Base-by-base conservation (phyloP, 2,797 vertebrate species). In the Phaenicophaeus curvirostris region DNA sequence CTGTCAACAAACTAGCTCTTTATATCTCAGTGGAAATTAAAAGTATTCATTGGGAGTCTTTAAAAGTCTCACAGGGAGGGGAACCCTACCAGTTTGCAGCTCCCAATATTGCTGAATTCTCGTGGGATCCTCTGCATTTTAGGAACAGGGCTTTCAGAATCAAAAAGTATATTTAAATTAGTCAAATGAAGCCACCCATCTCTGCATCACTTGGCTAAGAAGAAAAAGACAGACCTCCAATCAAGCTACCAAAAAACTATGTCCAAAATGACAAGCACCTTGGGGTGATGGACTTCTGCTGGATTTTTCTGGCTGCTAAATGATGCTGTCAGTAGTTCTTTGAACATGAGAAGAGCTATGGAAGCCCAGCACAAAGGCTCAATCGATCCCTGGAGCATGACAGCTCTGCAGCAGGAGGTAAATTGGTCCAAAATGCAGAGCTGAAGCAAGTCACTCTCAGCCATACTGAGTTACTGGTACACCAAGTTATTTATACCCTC, bases 191-290 rank as follows among this genome's bases (percentile, higher is more conserved):
- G 54, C 33, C 58, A 82, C 86, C 62, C 87, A 57, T 14, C 68
- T 74, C 89, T 54, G 75, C 39, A 71, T 67, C 48, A 53, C 71
- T 93, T 46, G 68, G 67, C 62, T 59, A 3, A 90, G 41, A 75
- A 73, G 69, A 39, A 84, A 77, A 5, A 93, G 76, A 81, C 65
- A 94, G 73, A 89, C 57, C 65, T 78, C 59, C 48, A 69, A 72
- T 85, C 72, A 85, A 63, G 41, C 16, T 1, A 1, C 41, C 7
- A 14, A 95, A 53, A 89, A 93, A 58, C 58, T 55, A 69, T 41
- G 85, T 76, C 83, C 80, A 91, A 93, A 91, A 67, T 76, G 83
- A 93, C 91, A 86, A 74, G 76, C 17, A 67, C 69, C 83, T 87
- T 53, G 82, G 30, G 71, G 89, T 81, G 85, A 91, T 51, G 50